Evolutionary conservation across 2,797 vertebrate species (phyloP), one percentile per base, ranked within the genome.

Genomic region (Sebastes matsubarae): DNA sequence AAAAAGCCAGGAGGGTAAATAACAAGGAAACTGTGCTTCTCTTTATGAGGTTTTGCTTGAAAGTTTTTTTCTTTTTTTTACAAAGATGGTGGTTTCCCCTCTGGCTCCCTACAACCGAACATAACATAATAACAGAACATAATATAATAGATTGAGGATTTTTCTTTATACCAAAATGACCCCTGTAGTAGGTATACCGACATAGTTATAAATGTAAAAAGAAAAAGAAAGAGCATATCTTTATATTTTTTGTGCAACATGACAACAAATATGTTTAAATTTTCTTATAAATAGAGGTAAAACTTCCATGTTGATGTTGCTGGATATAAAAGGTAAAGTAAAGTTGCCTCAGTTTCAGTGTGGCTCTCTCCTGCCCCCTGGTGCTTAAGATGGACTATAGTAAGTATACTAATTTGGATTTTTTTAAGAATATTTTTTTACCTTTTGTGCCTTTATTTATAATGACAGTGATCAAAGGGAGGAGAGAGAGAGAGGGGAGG

Each of bases 331-430:
- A 75, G 67, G 27, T 58, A 36, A 36, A 55, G 24, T 68, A 13
- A 42, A 27, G 32, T 60, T 9, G 38, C 1, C 24, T 27, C 32
- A 32, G 10, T 59, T 79, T 68, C 18, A 76, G 4, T 77, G 57
- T 77, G 83, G 81, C 54, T 79, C 78, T 87, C 74, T 91, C 11
- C 92, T 92, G 92, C 92, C 93, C 85, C 82, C 94, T 94, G 85
- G 91, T 87, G 93, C 6, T 72, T 8, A 7, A 57, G 0, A 79
- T 27, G 1, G 14, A 70, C 25, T 70, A 46, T n/a, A 42, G 38
- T 42, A 42, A 16, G 38, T 42, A 42, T 16, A 42, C 38, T 42
- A 42, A 42, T 42, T 42, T 42, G 13, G 38, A 7, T 42, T 42
- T 42, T 42, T 42, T 42, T 1, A 42, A 42, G 38, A 42, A 7